Percentiles rank a stretch among this genome's conserved stretches.
phyloP scores from a whole-genome alignment of 2,888 invertebrate genomes.

The Bruchidius siliquastri region DNA sequence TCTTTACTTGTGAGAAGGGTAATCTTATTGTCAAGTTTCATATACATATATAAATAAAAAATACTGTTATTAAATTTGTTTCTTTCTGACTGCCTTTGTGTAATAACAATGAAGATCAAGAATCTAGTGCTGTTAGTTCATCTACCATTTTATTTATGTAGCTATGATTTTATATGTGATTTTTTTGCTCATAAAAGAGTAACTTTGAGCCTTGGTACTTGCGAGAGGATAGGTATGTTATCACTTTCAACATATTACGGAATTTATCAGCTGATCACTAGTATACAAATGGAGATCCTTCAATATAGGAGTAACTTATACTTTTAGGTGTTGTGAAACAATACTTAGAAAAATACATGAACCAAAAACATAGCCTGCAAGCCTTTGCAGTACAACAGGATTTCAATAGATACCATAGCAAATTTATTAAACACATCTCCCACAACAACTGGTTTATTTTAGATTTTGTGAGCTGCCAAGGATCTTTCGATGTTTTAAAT shows the following conservation, averaged over 20 bases:
- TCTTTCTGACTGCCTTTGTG: not conserved
- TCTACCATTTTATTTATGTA: not conserved
- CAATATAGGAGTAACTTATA: constrained; percentile 6
- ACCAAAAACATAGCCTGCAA: not conserved
- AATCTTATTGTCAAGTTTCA: not conserved
- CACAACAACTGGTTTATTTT: constrained; percentile 15
- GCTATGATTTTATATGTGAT: constrained; percentile 6
- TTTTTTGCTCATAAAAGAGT: constrained; percentile 11
- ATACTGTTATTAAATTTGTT: not conserved
- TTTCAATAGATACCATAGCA: constrained; percentile 3
- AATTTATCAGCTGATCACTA: too few species aligned
- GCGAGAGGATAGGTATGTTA: constrained; percentile 11
- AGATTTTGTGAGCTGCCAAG: constrained; percentile 13
- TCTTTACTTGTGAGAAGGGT: not conserved
- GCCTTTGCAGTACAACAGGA: not conserved
- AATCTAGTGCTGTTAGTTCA: not conserved
- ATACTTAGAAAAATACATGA: not conserved
- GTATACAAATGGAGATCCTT: too few species aligned
- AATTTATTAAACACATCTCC: constrained; percentile 7
- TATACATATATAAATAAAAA: not conserved
- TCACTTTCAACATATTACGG: not conserved
- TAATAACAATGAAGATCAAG: not conserved
- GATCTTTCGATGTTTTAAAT: constrained; percentile 11
- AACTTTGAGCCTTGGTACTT: constrained; percentile 8
- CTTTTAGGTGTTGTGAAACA: not conserved